phyloP scores from a whole-genome alignment of 1,140 invertebrate species.

The Vanessa atalanta region DNA sequence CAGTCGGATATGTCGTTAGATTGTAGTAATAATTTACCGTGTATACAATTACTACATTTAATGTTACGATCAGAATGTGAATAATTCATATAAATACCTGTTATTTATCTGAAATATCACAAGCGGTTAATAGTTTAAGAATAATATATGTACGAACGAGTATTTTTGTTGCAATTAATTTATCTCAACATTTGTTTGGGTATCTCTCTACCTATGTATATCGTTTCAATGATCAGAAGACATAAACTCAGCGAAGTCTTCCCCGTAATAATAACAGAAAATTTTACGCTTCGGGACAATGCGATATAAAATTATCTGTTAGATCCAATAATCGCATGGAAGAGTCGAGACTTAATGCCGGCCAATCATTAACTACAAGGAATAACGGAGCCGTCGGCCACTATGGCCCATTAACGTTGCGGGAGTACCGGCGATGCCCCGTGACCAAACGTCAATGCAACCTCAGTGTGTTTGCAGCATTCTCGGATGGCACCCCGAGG shows the following conservation, averaged over 20 bases:
- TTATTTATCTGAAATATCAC: too few species aligned
- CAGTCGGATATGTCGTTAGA: constrained; percentile 6
- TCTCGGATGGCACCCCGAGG: constrained; percentile 54
- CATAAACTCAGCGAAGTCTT: constrained; percentile 52
- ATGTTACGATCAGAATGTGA: neutral
- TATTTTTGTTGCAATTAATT: neutral
- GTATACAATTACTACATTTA: neutral
- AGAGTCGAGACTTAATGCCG: constrained; percentile 76
- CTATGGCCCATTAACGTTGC: constrained; percentile 63
- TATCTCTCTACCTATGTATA: neutral
- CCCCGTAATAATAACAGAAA: constrained; percentile 66
- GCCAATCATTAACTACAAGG: constrained; percentile 79
- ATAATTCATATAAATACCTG: neutral
- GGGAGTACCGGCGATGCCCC: constrained; percentile 62
- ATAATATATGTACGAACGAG: neutral
- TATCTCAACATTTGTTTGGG: too few species aligned
- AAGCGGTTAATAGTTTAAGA: too few species aligned
- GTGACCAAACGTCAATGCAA: constrained; percentile 80
- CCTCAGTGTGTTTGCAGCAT: constrained; percentile 49
- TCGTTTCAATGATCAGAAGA: constrained; percentile 7
- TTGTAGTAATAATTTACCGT: neutral
- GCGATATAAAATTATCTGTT: constrained; percentile 80
- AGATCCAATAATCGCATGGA: constrained; percentile 80
- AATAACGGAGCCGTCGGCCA: constrained; percentile 66
- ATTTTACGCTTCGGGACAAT: constrained; percentile 80